Conservation (phyloP, 2,797 vertebrate species). For the Taeniopygia guttata region DNA sequence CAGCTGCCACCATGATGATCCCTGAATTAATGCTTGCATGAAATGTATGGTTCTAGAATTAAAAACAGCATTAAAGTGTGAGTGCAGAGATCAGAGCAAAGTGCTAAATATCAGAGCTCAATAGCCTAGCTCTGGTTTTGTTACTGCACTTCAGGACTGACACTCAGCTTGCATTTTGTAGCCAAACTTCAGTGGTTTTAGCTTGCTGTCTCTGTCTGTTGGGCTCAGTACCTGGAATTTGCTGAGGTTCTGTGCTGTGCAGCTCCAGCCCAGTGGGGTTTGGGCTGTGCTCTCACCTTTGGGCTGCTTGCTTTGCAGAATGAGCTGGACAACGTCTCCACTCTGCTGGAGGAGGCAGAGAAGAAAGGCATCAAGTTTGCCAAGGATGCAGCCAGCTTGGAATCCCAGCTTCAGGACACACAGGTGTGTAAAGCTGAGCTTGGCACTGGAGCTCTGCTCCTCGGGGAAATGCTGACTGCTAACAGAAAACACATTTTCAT, state of each 20-base stretch:
- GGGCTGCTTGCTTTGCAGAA: constrained; percentile 71
- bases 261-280: background rate
- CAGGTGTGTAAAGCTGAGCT: constrained; percentile 79
- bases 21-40: background rate
- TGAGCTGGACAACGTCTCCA: constrained; percentile 90
- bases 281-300: background rate
- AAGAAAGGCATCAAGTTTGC: constrained; percentile 93
- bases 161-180: background rate
- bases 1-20: background rate
- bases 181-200: background rate
- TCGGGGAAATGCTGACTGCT: background rate
- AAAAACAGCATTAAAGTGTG: background rate
- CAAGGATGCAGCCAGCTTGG: constrained; percentile 89
- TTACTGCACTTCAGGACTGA: background rate
- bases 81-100: background rate
- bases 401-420: constrained; percentile 93
- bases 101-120: background rate
- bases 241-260: background rate
- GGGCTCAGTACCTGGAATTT: background rate
- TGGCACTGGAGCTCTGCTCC: background rate
- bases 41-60: background rate
- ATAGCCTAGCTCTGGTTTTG: background rate
- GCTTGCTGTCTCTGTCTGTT: background rate
- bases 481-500: background rate
- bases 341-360: constrained; percentile 91